Evolutionary conservation across 2,797 vertebrate species (phyloP), one percentile per base, ranked within the genome.

Genomic region (Acanthornis magna): DNA sequence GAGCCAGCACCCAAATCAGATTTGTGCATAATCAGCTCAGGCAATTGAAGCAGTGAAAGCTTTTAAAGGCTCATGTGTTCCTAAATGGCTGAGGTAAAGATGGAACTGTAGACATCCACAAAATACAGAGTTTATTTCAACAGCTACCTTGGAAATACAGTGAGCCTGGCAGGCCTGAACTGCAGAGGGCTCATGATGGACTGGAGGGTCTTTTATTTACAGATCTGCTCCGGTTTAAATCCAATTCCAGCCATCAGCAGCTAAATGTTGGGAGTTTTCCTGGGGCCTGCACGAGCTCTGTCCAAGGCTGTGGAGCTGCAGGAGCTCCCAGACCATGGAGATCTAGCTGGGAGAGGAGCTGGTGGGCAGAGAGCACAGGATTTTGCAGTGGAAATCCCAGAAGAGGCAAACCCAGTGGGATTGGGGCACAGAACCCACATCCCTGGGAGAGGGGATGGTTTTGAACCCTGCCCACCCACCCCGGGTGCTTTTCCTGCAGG

Each of bases 1-100:
- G 63, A 95, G 48, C 61, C 88, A 92, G 89, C 50, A 53, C 58
- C 85, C 71, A 93, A 90, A 93, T 83, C 81, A 63, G 92, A 71
- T 93, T 90, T 92, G 84, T 48, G 71, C 58, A 47, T 85, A 50
- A 90, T 78, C 70, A 61, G 71, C 72, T 83, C 7, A 2, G 67
- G 48, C 3, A 0, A 65, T 3, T 53, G 40, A 53, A 77, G 87
- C 27, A 38, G 21, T 75, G 79, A 85, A 78, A 92, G 71, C 79
- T 95, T 91, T 95, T 70, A 96, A 76, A 93, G 62, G 48, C 47
- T 94, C 45, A 32, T 30, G 7, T 70, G 48, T 32, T 94, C 67
- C 82, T 63, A 45, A 88, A 73, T 54, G 38, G 50, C 45, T 61
- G 80, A 87, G 71, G 47, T 85, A 87, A 53, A 88, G 78, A 25